These are phyloP conservation scores for Poicephalus gulielmi DNA, from an alignment of 2,113 vertebrate species.

Conservation along the genomic window DNA sequence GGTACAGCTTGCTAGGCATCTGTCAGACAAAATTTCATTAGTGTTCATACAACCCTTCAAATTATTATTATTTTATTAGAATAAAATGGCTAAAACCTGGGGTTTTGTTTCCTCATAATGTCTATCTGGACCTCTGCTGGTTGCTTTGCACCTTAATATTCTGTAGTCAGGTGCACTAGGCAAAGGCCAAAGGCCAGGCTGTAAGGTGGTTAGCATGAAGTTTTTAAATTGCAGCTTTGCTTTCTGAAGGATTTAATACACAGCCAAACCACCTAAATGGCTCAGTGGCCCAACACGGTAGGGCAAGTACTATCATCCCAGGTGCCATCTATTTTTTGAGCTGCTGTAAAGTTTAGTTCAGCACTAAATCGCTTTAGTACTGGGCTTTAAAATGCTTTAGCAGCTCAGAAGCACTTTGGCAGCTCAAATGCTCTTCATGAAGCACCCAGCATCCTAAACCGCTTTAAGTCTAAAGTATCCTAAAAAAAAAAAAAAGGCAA, in stretches of 20 bases:
- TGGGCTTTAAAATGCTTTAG: slow-evolving; percentile 69
- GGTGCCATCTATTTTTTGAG: slow-evolving; percentile 47
- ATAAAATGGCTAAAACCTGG: background rate
- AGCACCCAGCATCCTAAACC: slow-evolving; percentile 49
- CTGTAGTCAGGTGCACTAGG: background rate
- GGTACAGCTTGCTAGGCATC: background rate
- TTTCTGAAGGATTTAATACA: background rate
- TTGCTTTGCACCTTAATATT: background rate
- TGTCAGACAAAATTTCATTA: background rate
- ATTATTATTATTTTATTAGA: background rate
- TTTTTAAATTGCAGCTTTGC: background rate
- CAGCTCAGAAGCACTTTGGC: slow-evolving; percentile 66
- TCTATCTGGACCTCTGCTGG: background rate
- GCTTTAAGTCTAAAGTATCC: slow-evolving; percentile 53
- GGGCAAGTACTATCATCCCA: background rate
- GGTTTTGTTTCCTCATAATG: background rate
- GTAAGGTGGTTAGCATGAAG: background rate
- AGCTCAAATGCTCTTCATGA: slow-evolving; percentile 63
- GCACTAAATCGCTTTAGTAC: slow-evolving; percentile 59
- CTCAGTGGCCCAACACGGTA: background rate
- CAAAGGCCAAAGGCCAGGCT: background rate
- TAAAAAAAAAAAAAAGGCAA: background rate
- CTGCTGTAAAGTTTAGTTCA: slow-evolving; percentile 56
- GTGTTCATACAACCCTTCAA: background rate
- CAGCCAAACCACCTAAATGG: background rate